These are phyloP conservation scores for Tarsius wallacei DNA, from an alignment of 2,797 vertebrate genomes.

Conservation along the genomic window DNA sequence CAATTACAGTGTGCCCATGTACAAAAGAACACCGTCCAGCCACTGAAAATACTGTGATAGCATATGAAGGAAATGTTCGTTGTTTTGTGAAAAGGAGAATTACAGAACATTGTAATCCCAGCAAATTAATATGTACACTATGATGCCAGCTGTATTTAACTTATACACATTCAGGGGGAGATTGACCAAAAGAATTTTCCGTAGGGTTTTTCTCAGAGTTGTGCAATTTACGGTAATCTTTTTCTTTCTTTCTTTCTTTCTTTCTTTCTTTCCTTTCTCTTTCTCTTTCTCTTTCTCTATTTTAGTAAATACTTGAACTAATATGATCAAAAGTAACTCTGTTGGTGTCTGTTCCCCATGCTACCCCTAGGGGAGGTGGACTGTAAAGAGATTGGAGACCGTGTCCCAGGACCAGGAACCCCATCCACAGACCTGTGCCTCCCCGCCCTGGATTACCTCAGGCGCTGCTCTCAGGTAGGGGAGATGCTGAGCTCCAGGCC, in stretches of 20 bases:
- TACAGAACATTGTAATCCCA: background rate
- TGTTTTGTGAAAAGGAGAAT: background rate
- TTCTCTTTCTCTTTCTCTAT: background rate
- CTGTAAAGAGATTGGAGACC: slow-evolving; percentile 97
- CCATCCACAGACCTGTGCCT: slow-evolving; percentile 98
- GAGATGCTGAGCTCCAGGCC: background rate
- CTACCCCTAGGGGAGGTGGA: slow-evolving; percentile 94
- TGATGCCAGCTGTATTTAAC: background rate
- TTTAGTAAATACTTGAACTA: background rate
- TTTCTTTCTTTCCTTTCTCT: background rate
- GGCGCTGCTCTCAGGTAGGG: slow-evolving; percentile 96
- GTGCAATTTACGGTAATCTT: background rate
- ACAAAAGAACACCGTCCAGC: background rate
- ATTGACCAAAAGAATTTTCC: background rate
- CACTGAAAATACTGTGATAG: background rate
- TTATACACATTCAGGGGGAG: too few species aligned
- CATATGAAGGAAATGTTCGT: background rate
- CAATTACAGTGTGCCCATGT: background rate
- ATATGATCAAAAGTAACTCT: background rate
- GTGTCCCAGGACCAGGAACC: slow-evolving; percentile 92
- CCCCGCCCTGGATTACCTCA: slow-evolving; percentile 97
- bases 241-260: background rate
- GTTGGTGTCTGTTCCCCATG: slow-evolving; percentile 30
- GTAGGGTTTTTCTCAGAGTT: background rate
- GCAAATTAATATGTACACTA: too few species aligned